Base-by-base conservation (phyloP, 2,113 vertebrate species). In the Rousettus leschenaultii region DNA sequence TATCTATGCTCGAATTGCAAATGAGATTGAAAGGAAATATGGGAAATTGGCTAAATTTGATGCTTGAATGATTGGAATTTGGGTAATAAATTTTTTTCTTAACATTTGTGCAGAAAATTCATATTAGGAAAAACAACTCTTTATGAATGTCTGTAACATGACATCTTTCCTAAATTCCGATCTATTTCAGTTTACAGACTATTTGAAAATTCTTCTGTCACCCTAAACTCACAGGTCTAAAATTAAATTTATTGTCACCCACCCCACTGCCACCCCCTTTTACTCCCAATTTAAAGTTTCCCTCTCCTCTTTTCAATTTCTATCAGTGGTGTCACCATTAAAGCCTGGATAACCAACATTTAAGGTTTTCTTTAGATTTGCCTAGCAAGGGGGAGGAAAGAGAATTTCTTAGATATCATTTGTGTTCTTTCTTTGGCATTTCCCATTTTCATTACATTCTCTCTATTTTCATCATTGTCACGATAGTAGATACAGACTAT, bases 301-400 rank as follows among this genome's bases (percentile, higher is more conserved):
- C 35, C 5, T 86, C 57, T 66, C 26, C 14, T 59, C 12, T 59
- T 82, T 93, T 82, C 7, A 73, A 1, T 93, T 82, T 96, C 38
- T 92, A 0, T 92, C 16, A 70, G 7, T 89, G 51, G 8, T 86
- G 13, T 91, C 30, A n/a, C 35, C 59, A 35, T 86, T 73, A 45
- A 88, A 53, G 35, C 7, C 43, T 70, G 19, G 40, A 78, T 83
- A 8, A 65, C 7, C 83, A 40, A 94, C 82, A 82, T 86, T 26
- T 92, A 91, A 94, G 15, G n/a, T 77, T 92, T 92, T 88, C 57
- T 94, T 80, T 88, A 63, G 7, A 48, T 85, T 35, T 82, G 82
- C 12, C 77, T 86, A 38, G 16, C 55, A 91, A 78, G 70, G 55
- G 11, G 70, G n/a, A 38, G 30, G 30, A 43, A 89, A 82, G 38